Evolutionary conservation across 2,113 vertebrate species (phyloP).

Genomic region (Puffinus mauretanicus): DNA sequence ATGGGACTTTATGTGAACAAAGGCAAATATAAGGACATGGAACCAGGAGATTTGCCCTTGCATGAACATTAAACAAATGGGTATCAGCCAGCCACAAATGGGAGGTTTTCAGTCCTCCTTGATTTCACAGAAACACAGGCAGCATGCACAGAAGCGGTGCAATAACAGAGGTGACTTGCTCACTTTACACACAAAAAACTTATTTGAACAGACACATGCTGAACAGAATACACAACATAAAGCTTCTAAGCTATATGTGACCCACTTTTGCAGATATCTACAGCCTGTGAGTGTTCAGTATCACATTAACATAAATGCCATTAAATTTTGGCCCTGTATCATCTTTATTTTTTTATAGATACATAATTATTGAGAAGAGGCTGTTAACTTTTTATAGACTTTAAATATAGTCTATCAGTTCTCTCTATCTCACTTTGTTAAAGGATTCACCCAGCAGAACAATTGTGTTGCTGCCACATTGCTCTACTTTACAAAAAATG

Average conservation of each 20-base stretch:
- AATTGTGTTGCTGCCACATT: neutral
- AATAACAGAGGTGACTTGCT: neutral
- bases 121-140: neutral
- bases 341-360: slow-evolving; percentile 66
- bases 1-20: neutral
- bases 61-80: neutral
- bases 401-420: slow-evolving; percentile 15
- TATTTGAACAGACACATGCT: neutral
- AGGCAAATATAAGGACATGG: neutral
- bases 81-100: neutral
- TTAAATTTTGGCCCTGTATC: slow-evolving; percentile 46
- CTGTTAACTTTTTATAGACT: slow-evolving; percentile 67
- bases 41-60: neutral
- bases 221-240: neutral
- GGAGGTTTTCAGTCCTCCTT: neutral
- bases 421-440: neutral
- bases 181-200: neutral
- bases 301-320: slow-evolving; percentile 48
- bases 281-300: neutral
- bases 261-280: neutral
- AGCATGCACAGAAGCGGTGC: neutral
- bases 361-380: slow-evolving; percentile 62
- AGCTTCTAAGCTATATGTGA: neutral
- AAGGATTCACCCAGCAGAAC: neutral
- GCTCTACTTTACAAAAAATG: neutral